Evolutionary conservation across 64 coral and sea anemone species (phyloP).

Genomic region (Dendrophyllia cribrosa): DNA sequence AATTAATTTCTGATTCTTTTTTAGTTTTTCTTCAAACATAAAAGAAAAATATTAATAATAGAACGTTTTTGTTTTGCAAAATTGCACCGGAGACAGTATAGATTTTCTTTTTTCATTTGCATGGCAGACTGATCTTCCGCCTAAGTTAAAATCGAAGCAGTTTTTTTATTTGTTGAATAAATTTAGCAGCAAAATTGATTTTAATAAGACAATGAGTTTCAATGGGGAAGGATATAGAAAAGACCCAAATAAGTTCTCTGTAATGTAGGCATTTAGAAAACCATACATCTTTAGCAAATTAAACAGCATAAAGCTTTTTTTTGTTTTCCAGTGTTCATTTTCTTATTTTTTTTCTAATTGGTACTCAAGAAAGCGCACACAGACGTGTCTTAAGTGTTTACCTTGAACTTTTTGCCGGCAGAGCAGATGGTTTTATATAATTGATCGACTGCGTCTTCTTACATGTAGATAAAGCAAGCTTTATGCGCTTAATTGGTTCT

Average conservation of each 20-base stretch:
- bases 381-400: background rate
- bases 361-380: background rate
- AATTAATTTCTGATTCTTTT: too few species aligned
- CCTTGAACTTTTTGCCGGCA: background rate
- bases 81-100: too few species aligned
- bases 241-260: too few species aligned
- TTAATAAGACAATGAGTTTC: slow-evolving; percentile 13
- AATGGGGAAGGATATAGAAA: background rate
- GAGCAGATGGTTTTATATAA: background rate
- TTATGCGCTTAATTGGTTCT: too few species aligned
- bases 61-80: too few species aligned
- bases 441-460: too few species aligned
- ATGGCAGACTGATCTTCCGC: background rate
- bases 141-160: background rate
- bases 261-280: too few species aligned
- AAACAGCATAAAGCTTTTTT: background rate
- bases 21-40: too few species aligned
- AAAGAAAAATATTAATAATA: too few species aligned
- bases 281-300: background rate
- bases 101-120: background rate
- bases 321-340: background rate
- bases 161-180: slow-evolving; percentile 3
- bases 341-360: background rate
- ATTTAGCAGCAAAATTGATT: background rate
- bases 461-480: too few species aligned